Evolutionary conservation across 2,797 vertebrate species (phyloP), one percentile per base, ranked within the genome.

Genomic region (Nothura maculosa): DNA sequence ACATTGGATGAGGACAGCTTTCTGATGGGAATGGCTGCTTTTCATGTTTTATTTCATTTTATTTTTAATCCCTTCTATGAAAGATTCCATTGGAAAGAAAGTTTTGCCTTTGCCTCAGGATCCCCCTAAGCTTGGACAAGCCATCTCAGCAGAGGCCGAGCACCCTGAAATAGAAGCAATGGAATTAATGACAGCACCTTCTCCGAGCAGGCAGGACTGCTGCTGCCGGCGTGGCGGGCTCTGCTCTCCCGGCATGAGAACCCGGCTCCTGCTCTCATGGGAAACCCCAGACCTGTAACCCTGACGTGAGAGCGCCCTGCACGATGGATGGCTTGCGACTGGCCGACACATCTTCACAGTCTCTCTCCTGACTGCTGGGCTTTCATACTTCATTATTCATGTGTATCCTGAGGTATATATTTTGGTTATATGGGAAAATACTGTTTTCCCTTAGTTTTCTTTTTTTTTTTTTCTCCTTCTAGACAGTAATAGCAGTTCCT

Each of bases 201-300:
- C 4, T 0, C 48, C 42, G 45, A 24, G 68, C 85, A 92, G 80
- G 50, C 80, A 20, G 61, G 64, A 36, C 13, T 22, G 70, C 30
- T 0, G 12, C 16, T 87, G 80, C n/a, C 4, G 1, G 57, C 55
- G 78, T 0, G 0, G 22, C 0, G 0, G 38, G 52, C 68, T 64
- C 70, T 72, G 19, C 72, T 80, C 78, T 48, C 57, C 36, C 40
- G 67, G 87, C 87, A 60, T 95, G 92, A 91, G 93, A 94, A 77
- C 61, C 43, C 1, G 2, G 62, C 4, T 40, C 12, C 0, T 1
- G 18, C 40, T 91, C 96, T 82, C 96, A 94, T 36, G 96, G 96
- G 96, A 97, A 97, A 95, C 61, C 30, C 52, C 78, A 86, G 96
- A 83, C 95, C 96, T 91, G 87, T 93, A 96, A 96, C 93, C 94